A percentile compares a stretch with the other conserved stretches of the same genome.
phyloP scores from a whole-genome alignment of 2,797 vertebrate species.

The Melanotaenia trifasciata region DNA sequence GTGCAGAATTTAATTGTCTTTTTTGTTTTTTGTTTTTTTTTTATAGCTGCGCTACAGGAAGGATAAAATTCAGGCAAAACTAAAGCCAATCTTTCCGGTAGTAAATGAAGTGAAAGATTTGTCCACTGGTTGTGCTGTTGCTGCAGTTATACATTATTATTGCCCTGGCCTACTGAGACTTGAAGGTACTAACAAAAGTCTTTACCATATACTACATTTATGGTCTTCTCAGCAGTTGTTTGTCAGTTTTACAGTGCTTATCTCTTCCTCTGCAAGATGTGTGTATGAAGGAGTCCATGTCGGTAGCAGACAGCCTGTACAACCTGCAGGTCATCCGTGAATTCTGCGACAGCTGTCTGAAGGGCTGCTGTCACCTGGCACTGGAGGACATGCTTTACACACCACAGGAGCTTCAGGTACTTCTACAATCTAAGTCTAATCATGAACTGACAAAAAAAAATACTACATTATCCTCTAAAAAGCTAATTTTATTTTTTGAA shows the following conservation, averaged over 20 bases:
- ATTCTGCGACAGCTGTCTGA: slow-evolving; percentile 90
- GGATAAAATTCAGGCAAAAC: slow-evolving; percentile 87
- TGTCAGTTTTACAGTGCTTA: neutral
- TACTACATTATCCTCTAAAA: neutral
- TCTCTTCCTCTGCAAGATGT: slow-evolving; percentile 79
- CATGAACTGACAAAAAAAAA: neutral
- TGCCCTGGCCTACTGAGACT: slow-evolving; percentile 90
- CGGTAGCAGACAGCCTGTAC: slow-evolving; percentile 89
- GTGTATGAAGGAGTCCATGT: slow-evolving; percentile 93
- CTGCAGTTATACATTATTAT: slow-evolving; percentile 91
- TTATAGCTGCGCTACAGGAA: slow-evolving; percentile 92
- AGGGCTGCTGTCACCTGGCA: slow-evolving; percentile 88
- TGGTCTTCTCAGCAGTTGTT: neutral
- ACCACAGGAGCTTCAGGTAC: slow-evolving; percentile 87
- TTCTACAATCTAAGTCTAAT: neutral
- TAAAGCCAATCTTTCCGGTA: slow-evolving; percentile 87
- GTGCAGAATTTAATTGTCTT: slow-evolving; percentile 24
- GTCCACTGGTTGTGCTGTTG: slow-evolving; percentile 89
- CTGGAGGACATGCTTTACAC: slow-evolving; percentile 91
- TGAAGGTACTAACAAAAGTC: slow-evolving; percentile 82
- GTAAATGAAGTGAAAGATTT: slow-evolving; percentile 89
- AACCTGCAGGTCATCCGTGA: slow-evolving; percentile 92
- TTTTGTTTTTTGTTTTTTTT: slow-evolving; percentile 5
- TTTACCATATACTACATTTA: neutral
- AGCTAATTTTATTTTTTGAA: slow-evolving; percentile 12